Evolutionary conservation across 2,113 vertebrate genomes (phyloP).

Genomic region (Cathartes aura): DNA sequence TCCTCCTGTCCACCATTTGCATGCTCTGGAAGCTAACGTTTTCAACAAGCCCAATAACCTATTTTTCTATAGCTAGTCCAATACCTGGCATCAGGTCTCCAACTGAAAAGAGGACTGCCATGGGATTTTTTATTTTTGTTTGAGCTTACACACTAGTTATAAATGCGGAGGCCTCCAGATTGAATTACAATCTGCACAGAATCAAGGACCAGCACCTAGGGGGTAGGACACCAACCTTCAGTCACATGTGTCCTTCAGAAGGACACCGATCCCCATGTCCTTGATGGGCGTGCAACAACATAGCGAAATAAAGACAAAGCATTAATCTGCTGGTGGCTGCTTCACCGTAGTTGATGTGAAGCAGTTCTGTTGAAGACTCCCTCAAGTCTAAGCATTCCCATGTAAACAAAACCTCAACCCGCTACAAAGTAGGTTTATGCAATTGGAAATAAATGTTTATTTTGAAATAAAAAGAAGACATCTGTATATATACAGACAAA

Average conservation of each 20-base stretch:
- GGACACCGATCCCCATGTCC: neutral
- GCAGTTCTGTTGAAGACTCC: neutral
- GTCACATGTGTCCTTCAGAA: neutral
- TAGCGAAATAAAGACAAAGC: neutral
- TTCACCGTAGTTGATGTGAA: neutral
- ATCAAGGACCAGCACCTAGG: neutral
- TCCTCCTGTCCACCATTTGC: neutral
- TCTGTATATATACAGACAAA: neutral
- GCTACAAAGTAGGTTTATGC: neutral
- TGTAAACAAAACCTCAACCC: neutral
- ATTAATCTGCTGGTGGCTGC: neutral
- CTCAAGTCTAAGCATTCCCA: neutral
- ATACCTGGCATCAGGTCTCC: neutral
- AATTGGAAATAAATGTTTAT: constrained; percentile 33
- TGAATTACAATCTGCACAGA: neutral
- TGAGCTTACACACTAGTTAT: neutral
- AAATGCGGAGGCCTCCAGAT: neutral
- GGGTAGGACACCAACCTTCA: neutral
- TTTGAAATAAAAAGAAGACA: constrained; percentile 11
- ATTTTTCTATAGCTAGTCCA: neutral
- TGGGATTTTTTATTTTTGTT: neutral
- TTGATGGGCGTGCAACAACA: neutral
- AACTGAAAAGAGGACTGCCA: neutral
- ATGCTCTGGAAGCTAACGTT: neutral
- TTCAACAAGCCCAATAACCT: neutral